A percentile compares a stretch with the other conserved stretches of the same genome.
phyloP scores from a whole-genome alignment of 2,888 invertebrate species.

The Hirtodrosophila duncani region DNA sequence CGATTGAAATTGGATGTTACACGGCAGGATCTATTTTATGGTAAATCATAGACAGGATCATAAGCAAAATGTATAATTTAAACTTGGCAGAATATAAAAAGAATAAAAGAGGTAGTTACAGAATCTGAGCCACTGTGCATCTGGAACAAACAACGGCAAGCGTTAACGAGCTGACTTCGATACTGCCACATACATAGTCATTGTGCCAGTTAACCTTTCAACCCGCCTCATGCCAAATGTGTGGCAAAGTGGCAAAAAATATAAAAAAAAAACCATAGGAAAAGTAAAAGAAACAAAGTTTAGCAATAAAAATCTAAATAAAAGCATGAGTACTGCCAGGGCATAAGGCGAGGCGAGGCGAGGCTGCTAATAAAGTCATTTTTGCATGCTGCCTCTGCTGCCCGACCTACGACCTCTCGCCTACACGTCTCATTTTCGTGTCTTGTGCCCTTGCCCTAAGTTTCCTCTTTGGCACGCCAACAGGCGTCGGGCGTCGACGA shows the following conservation, averaged over 20 bases:
- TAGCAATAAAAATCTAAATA: slow-evolving; percentile 69
- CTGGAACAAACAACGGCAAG: slow-evolving; percentile 16
- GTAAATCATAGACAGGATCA: no score
- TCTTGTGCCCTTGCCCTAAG: background rate
- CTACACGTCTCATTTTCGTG: background rate
- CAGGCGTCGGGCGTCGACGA: slow-evolving; percentile 27
- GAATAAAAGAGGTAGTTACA: no score
- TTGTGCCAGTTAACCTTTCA: no score
- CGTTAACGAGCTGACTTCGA: slow-evolving; percentile 37
- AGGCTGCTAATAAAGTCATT: slow-evolving; percentile 65
- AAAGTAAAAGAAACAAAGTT: slow-evolving; percentile 59
- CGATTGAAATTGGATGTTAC: no score
- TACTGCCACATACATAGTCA: slow-evolving; percentile 19
- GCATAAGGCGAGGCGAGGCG: slow-evolving; percentile 9
- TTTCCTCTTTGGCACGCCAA: slow-evolving; percentile 37
- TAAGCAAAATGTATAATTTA: no score
- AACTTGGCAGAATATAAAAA: no score
- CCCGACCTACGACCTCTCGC: background rate
- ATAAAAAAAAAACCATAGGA: slow-evolving; percentile 7
- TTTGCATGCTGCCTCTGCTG: slow-evolving; percentile 46
- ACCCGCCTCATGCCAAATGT: slow-evolving; percentile 19
- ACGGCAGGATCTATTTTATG: no score
- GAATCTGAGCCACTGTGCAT: background rate
- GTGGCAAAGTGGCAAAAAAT: slow-evolving; percentile 31
- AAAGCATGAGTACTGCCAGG: slow-evolving; percentile 30